A percentile compares a stretch with the other conserved stretches of the same genome.
Evolutionary conservation across 2,888 invertebrate species (phyloP).

Genomic region (Schrankia costaestrigalis): DNA sequence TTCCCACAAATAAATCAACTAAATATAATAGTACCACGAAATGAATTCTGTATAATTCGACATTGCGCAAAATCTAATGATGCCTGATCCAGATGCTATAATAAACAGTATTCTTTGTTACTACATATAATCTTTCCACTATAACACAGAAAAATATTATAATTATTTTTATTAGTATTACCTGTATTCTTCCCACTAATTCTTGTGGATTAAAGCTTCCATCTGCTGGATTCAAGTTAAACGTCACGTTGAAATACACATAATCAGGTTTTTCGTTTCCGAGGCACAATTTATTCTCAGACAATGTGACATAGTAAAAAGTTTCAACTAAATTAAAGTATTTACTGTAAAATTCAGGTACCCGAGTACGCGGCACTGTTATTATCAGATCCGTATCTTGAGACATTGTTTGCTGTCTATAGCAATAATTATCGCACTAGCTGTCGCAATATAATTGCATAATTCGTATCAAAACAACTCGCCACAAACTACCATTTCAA

Average conservation of each 20-base stretch:
- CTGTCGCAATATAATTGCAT: constrained; percentile 60
- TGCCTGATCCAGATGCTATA: no score
- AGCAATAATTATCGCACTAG: constrained; percentile 43
- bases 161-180: no score
- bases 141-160: no score
- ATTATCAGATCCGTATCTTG: constrained; percentile 63
- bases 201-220: constrained; percentile 65
- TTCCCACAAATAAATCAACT: no score
- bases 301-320: constrained; percentile 74
- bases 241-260: constrained; percentile 68
- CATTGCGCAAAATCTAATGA: no score
- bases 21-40: no score
- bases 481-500: constrained; percentile 36
- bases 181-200: constrained; percentile 68
- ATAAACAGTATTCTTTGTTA: no score
- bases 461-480: constrained; percentile 60
- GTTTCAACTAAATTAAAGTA: constrained; percentile 75
- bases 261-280: constrained; percentile 59
- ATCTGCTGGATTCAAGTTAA: constrained; percentile 68
- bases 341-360: constrained; percentile 67
- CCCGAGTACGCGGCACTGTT: constrained; percentile 68
- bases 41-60: no score
- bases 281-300: constrained; percentile 59
- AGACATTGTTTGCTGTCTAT: constrained; percentile 60
- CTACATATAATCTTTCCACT: no score